These are phyloP conservation scores for Adelosebastes latens DNA, from an alignment of 2,797 vertebrate genomes.

Conservation along the genomic window DNA sequence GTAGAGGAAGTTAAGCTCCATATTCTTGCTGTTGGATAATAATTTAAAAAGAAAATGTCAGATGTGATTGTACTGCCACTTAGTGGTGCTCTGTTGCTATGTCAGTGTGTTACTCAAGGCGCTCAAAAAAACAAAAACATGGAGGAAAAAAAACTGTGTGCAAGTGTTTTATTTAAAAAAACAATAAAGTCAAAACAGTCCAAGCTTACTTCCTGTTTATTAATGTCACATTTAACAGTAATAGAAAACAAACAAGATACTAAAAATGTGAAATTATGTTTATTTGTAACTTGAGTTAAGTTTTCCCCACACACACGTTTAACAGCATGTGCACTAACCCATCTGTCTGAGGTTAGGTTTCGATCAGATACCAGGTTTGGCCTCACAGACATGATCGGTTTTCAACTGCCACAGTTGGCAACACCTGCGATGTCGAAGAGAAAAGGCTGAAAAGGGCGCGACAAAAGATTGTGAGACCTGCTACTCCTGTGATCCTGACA, in stretches of 20 bases:
- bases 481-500: not conserved
- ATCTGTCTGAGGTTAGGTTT: constrained; percentile 76
- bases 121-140: constrained; percentile 69
- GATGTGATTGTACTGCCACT: constrained; percentile 89
- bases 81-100: constrained; percentile 86
- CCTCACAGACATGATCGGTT: constrained; percentile 53
- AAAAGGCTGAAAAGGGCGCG: constrained; percentile 40
- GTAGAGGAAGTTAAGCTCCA: constrained; percentile 90
- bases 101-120: constrained; percentile 84
- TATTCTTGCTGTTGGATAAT: constrained; percentile 85
- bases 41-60: constrained; percentile 76
- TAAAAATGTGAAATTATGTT: not conserved
- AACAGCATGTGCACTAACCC: constrained; percentile 35
- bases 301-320: not conserved
- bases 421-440: constrained; percentile 63
- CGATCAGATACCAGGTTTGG: constrained; percentile 73
- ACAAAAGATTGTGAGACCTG: constrained; percentile 10
- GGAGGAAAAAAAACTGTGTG: constrained; percentile 74
- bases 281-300: not conserved
- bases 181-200: constrained; percentile 75
- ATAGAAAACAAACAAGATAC: not conserved
- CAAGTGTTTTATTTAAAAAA: constrained; percentile 85
- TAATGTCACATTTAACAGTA: constrained; percentile 20
- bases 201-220: constrained; percentile 30
- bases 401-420: constrained; percentile 65